phyloP scores from a whole-genome alignment of 2,888 invertebrate genomes.

The Pyrrhosoma nymphula region DNA sequence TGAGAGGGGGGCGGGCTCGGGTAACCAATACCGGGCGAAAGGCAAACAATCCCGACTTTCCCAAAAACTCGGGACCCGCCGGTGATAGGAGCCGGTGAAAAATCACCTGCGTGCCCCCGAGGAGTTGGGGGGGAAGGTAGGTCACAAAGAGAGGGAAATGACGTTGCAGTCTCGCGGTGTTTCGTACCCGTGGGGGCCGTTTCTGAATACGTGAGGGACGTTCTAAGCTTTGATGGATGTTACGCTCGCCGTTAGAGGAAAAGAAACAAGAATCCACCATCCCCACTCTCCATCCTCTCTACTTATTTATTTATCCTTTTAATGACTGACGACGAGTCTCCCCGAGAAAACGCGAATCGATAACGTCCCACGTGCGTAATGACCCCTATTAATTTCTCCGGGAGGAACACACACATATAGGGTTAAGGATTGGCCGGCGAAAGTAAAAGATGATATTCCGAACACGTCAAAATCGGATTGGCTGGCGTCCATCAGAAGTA shows the following conservation, averaged over 20 bases:
- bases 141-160: constrained; percentile 26
- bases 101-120: constrained; percentile 41
- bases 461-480: background rate
- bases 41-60: constrained; percentile 55
- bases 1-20: background rate
- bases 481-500: background rate
- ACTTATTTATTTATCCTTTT: constrained; percentile 60
- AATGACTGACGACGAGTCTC: constrained; percentile 1
- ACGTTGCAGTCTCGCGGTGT: constrained; percentile 40
- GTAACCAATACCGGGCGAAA: constrained; percentile 26
- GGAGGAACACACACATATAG: background rate
- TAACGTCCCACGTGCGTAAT: constrained; percentile 29
- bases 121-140: background rate
- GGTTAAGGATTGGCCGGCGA: no score
- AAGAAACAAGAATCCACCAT: background rate
- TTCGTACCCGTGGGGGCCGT: background rate
- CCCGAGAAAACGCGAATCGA: constrained; percentile 23
- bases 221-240: constrained; percentile 57
- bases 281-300: background rate
- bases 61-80: constrained; percentile 44
- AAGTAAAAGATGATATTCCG: background rate
- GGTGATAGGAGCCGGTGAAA: constrained; percentile 49
- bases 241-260: constrained; percentile 23
- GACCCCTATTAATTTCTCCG: constrained; percentile 45
- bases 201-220: constrained; percentile 10